phyloP scores from a whole-genome alignment of 2,888 invertebrate genomes.

The Tipula unca region DNA sequence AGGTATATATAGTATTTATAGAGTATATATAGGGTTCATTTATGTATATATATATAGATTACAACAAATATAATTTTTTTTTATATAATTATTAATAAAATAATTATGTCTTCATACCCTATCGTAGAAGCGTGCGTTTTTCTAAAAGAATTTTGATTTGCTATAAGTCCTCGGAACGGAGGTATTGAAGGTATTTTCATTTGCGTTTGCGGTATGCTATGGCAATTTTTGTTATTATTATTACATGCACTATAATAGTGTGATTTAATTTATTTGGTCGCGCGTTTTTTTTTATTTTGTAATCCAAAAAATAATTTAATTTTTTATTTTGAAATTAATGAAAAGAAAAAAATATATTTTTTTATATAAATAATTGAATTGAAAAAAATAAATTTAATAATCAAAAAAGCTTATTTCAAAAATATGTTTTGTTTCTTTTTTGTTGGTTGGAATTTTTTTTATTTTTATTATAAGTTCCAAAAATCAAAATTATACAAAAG shows the following conservation, averaged over 20 bases:
- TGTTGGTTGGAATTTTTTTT: background rate
- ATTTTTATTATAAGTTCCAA: background rate
- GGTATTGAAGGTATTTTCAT: constrained; percentile 41
- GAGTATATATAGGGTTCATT: background rate
- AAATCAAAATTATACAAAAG: background rate
- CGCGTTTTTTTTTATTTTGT: constrained; percentile 21
- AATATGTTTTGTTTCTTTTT: background rate
- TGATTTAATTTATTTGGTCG: constrained; percentile 24
- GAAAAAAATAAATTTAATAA: constrained; percentile 15
- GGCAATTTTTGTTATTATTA: constrained; percentile 33
- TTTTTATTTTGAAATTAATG: background rate
- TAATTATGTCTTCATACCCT: constrained; percentile 32
- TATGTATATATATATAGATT: background rate
- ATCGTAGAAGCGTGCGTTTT: constrained; percentile 36
- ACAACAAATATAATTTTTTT: background rate
- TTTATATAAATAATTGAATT: background rate
- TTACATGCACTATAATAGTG: constrained; percentile 37
- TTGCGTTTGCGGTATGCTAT: constrained; percentile 30
- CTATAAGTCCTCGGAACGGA: constrained; percentile 38
- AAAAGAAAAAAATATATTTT: constrained; percentile 16
- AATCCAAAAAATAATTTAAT: background rate
- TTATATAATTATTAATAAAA: background rate
- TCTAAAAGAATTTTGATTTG: constrained; percentile 29
- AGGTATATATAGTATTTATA: background rate
- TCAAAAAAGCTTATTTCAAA: background rate